These are phyloP conservation scores for Trichopria drosophilae DNA, from an alignment of 2,888 invertebrate genomes.

Conservation along the genomic window DNA sequence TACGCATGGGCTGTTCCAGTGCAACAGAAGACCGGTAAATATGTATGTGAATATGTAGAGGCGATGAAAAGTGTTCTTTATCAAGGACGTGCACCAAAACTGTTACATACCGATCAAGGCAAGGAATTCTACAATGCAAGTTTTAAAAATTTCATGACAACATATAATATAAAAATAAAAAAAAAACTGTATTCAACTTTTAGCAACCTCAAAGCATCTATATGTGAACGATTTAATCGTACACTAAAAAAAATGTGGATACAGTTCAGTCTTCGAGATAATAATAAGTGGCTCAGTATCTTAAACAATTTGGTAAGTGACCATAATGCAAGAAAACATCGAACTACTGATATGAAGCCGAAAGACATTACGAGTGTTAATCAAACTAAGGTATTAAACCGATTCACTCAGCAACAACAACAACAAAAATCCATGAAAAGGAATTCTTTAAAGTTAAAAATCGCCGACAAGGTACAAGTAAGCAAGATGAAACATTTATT, in stretches of 20 bases:
- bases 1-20: conserved; percentile 41
- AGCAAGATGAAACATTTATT: too few species aligned
- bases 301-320: conserved; percentile 14
- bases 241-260: conserved; percentile 42
- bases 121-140: too few species aligned
- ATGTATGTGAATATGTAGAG: conserved; percentile 39
- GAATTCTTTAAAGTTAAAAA: too few species aligned
- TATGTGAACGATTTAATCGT: conserved; percentile 45
- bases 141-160: too few species aligned
- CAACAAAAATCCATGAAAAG: too few species aligned
- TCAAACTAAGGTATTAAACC: neutral
- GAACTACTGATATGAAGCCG: neutral
- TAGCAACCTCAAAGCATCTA: conserved; percentile 41
- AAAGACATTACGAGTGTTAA: neutral
- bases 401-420: too few species aligned
- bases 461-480: too few species aligned
- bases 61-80: conserved; percentile 35
- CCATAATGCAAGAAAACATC: conserved; percentile 34
- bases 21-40: conserved; percentile 29
- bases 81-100: too few species aligned
- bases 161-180: too few species aligned
- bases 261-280: conserved; percentile 32
- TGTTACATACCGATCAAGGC: too few species aligned
- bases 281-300: conserved; percentile 35
- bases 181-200: conserved; percentile 31